Percentiles rank a stretch among this genome's conserved stretches.
These are phyloP conservation scores for Drosophila paramelanica DNA, from an alignment of 2,888 invertebrate species.

Conservation along the genomic window DNA sequence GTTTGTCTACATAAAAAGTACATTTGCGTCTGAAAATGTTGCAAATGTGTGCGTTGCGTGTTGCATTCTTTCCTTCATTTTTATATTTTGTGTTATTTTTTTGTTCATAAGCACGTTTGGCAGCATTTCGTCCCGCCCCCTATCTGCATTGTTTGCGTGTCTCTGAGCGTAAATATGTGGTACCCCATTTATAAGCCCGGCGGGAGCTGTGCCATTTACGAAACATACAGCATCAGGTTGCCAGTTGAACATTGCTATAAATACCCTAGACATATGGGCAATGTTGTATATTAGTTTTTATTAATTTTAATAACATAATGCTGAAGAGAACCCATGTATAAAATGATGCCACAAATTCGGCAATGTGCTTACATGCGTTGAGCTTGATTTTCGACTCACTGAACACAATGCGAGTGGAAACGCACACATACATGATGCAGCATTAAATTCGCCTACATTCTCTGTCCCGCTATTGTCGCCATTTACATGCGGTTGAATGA, in stretches of 20 bases:
- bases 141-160: constrained; percentile 1
- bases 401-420: not conserved
- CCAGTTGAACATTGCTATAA: constrained; percentile 18
- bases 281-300: not conserved
- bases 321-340: not conserved
- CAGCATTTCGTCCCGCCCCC: not conserved
- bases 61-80: constrained; percentile 42
- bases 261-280: constrained; percentile 13
- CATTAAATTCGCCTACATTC: not conserved
- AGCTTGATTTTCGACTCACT: not conserved
- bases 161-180: constrained; percentile 17
- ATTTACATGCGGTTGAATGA: no score
- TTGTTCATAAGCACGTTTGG: constrained; percentile 38
- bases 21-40: constrained; percentile 59
- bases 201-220: constrained; percentile 65
- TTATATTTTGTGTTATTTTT: not conserved
- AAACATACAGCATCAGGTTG: constrained; percentile 25
- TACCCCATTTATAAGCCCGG: constrained; percentile 59
- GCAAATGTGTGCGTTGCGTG: constrained; percentile 65
- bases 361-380: not conserved
- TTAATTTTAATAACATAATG: not conserved
- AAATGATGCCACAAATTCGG: not conserved
- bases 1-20: constrained; percentile 69
- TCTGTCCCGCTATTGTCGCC: not conserved
- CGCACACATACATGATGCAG: not conserved